Evolutionary conservation across 2,797 vertebrate genomes (phyloP).

Genomic region (Spinibarbus caldwelli): DNA sequence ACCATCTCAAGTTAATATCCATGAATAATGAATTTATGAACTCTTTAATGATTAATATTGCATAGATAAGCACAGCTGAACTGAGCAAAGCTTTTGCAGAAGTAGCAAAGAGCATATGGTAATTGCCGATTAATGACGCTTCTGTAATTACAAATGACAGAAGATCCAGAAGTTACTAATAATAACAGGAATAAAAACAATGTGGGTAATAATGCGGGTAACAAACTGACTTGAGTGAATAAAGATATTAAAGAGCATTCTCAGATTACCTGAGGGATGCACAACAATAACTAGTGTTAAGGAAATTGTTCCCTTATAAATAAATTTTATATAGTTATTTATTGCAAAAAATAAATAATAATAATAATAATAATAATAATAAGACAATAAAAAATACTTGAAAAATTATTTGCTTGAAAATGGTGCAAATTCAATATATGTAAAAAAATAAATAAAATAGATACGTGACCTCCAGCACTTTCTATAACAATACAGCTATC

Average conservation of each 20-base stretch:
- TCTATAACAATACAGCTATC: background rate
- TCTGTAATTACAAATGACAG: constrained; percentile 66
- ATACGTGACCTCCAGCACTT: background rate
- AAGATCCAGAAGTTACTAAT: constrained; percentile 40
- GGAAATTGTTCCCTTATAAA: background rate
- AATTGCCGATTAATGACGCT: constrained; percentile 77
- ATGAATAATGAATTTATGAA: constrained; percentile 48
- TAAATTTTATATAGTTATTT: background rate
- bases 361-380: too few relatives aligned
- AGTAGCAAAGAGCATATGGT: constrained; percentile 63
- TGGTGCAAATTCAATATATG: too few relatives aligned
- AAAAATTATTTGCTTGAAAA: too few relatives aligned
- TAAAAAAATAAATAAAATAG: too few relatives aligned
- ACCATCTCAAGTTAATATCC: constrained; percentile 38
- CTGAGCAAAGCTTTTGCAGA: constrained; percentile 41
- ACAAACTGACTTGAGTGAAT: background rate
- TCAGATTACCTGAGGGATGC: background rate
- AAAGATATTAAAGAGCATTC: background rate
- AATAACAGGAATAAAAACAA: constrained; percentile 42
- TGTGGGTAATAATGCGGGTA: background rate
- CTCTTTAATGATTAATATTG: constrained; percentile 30
- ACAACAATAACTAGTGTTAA: background rate
- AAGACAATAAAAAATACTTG: too few relatives aligned
- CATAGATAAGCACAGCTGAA: constrained; percentile 45
- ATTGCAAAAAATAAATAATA: too few relatives aligned